These are phyloP conservation scores for Lates japonicus DNA, from an alignment of 2,797 vertebrate species.

Conservation along the genomic window DNA sequence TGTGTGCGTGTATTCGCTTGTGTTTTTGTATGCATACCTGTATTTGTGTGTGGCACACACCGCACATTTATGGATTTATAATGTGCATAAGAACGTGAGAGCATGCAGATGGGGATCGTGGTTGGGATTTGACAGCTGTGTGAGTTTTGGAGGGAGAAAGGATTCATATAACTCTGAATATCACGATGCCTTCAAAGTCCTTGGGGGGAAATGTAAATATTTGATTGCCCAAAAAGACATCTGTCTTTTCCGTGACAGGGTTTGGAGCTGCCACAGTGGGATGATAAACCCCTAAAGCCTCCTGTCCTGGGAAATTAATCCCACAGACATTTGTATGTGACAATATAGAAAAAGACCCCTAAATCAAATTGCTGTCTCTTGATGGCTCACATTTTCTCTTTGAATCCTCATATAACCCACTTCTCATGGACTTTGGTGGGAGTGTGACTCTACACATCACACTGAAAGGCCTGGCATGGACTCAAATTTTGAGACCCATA, in stretches of 20 bases:
- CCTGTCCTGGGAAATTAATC: conserved; percentile 42
- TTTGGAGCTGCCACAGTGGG: conserved; percentile 18
- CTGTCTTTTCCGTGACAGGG: conserved; percentile 28
- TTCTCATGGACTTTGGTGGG: not conserved
- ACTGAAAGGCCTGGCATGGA: not conserved
- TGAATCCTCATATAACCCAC: not conserved
- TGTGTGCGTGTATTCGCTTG: conserved; percentile 21
- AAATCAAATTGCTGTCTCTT: conserved; percentile 11
- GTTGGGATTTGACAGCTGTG: conserved; percentile 66
- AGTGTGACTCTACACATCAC: conserved; percentile 22
- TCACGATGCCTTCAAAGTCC: conserved; percentile 46
- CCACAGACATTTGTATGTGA: conserved; percentile 23
- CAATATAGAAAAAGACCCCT: not conserved
- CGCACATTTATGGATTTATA: conserved; percentile 46
- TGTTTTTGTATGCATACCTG: conserved; percentile 35
- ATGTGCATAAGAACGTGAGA: conserved; percentile 58
- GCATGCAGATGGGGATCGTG: conserved; percentile 43
- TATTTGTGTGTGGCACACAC: conserved; percentile 10
- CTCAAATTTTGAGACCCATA: not conserved
- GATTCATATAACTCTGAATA: conserved; percentile 37
- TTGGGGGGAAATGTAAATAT: conserved; percentile 50
- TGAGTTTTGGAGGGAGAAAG: conserved; percentile 47
- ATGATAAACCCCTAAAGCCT: conserved; percentile 40
- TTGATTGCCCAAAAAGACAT: conserved; percentile 28
- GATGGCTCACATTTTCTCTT: not conserved